phyloP scores from a whole-genome alignment of 2,888 invertebrate species.

The Parasteatoda lunata region DNA sequence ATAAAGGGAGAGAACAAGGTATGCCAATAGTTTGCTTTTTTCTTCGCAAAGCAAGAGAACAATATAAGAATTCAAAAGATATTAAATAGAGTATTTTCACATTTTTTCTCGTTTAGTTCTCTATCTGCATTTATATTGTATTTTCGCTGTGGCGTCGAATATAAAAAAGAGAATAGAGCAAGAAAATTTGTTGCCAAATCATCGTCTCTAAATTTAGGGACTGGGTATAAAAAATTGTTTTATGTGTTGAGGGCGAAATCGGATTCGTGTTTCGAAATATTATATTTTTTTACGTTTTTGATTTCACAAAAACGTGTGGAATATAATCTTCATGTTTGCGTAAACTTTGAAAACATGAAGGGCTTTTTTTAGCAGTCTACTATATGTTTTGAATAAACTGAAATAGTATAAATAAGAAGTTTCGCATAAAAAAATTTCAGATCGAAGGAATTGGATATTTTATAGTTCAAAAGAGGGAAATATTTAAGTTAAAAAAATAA shows the following conservation, averaged over 20 bases:
- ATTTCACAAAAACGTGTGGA: too few species aligned
- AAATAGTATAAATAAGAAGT: too few species aligned
- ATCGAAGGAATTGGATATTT: too few species aligned
- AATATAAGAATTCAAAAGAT: constrained; percentile 31
- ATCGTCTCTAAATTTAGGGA: constrained; percentile 27
- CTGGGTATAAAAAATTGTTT: constrained; percentile 4
- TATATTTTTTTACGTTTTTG: too few species aligned
- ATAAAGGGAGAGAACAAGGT: constrained; percentile 30
- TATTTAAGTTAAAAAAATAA: too few species aligned
- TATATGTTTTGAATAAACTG: too few species aligned
- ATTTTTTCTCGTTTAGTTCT: constrained; percentile 22
- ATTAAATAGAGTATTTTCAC: constrained; percentile 51
- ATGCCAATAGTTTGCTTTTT: constrained; percentile 31
- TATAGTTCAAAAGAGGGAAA: too few species aligned
- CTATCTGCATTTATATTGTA: constrained; percentile 55
- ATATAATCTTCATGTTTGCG: too few species aligned
- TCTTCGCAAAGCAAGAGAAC: neutral
- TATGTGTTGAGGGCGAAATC: neutral
- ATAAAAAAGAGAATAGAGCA: constrained; percentile 25
- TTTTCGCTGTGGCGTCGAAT: constrained; percentile 5
- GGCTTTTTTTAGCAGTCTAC: too few species aligned
- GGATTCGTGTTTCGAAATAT: neutral
- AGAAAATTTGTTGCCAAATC: constrained; percentile 45
- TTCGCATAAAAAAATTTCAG: too few species aligned
- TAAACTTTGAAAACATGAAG: too few species aligned